phyloP scores from a whole-genome alignment of 2,113 vertebrate genomes.

The Callopanchax toddi region DNA sequence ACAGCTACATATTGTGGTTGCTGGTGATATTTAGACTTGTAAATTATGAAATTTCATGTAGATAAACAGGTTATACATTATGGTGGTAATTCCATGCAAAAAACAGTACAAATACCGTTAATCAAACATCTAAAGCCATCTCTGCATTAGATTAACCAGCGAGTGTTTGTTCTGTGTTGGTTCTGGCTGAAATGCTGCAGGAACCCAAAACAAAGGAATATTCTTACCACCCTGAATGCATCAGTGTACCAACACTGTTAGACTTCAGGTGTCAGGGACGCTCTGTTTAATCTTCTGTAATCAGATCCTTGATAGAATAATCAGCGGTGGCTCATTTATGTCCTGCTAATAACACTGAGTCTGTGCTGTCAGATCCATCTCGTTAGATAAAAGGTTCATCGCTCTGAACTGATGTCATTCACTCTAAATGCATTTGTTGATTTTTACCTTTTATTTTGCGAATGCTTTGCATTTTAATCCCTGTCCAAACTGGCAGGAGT shows the following conservation, averaged over 20 bases:
- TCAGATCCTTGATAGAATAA: constrained; percentile 2
- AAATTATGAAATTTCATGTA: no score
- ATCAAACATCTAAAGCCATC: no score
- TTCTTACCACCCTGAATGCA: neutral
- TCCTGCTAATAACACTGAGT: constrained; percentile 14
- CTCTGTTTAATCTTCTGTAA: neutral
- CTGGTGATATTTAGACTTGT: no score
- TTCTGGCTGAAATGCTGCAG: no score
- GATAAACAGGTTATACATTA: no score
- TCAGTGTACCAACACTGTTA: neutral
- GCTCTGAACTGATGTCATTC: constrained; percentile 1
- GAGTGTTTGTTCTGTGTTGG: no score
- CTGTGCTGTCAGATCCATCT: neutral
- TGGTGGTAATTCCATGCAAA: no score
- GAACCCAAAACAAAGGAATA: neutral
- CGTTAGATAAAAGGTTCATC: neutral
- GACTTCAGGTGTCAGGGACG: neutral
- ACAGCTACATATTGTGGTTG: no score
- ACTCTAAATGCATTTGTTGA: neutral
- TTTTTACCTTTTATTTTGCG: neutral
- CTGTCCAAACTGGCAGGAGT: constrained; percentile 30
- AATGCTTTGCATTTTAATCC: constrained; percentile 19
- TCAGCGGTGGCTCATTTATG: constrained; percentile 6
- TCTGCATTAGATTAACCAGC: no score
- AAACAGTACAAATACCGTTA: no score